Evolutionary conservation across 2,888 invertebrate species (phyloP), one percentile per base, ranked within the genome.

Genomic region (Ischnus inquisitorius): DNA sequence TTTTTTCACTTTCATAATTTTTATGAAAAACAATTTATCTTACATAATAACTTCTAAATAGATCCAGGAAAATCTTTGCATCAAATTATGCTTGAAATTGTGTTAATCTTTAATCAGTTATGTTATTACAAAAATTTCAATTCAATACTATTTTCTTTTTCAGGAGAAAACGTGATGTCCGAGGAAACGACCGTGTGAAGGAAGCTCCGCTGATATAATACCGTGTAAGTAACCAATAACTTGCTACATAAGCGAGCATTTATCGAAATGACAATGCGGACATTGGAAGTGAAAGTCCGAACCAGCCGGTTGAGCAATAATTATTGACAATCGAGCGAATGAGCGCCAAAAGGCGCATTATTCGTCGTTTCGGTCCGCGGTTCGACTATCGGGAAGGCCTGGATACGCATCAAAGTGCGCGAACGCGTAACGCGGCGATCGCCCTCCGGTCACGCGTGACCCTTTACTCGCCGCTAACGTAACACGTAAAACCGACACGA

Each of bases 291-390:
- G 81, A 68, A 75, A 81, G 81, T 76, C 28, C 19, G 62, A 43
- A 22, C 19, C 16, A 39, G 65, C 19, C 28, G 10, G 71, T 80
- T 83, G 77, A 48, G 83, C 72, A 80, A 84, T 74, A 80, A 80
- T 80, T 74, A 84, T 84, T 72, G 83, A 65, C 19, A 57, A 84
- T 80, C 82, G 72, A 60, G 41, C 65, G 34, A 22, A 34, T 19
- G 48, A 54, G 41, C 22, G 41, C 25, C 39, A 67, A 67, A 25
- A 28, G 14, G 25, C 34, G 54, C 4, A 69, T 48, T 39, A 60
- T 48, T 2, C 43, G 39, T 51, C 41, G 67, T 71, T 71, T 71
- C 71, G 78, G 46, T 75, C 51, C 43, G 28, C n/a, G 48, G 28
- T 8, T n/a, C 48, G 39, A 68, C 74, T 68, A 57, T 48, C 68